phyloP scores from a whole-genome alignment of 2,113 vertebrate genomes.

The Gavia stellata region DNA sequence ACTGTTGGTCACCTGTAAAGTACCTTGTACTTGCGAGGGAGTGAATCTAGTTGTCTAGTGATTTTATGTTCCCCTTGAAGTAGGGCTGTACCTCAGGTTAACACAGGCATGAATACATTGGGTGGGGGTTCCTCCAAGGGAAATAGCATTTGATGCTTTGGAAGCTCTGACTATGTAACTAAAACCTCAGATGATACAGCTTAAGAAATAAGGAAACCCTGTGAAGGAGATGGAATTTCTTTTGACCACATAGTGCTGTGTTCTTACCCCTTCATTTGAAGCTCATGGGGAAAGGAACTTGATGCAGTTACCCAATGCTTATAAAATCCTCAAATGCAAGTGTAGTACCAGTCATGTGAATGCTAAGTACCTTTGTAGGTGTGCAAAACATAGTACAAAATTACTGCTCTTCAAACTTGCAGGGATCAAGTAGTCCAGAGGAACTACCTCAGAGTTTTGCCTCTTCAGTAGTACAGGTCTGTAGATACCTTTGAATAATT shows the following conservation, averaged over 20 bases:
- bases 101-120: not conserved
- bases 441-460: not conserved
- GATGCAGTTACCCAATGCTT: not conserved
- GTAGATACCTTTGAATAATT: not conserved
- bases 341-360: not conserved
- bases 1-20: not conserved
- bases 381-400: not conserved
- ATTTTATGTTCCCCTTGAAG: not conserved
- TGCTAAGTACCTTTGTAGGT: not conserved
- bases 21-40: not conserved
- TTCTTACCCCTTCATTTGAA: slow-evolving; percentile 1
- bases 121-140: not conserved
- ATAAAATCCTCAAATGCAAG: not conserved
- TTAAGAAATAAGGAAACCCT: not conserved
- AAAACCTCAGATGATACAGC: not conserved
- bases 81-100: not conserved
- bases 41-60: not conserved
- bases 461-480: not conserved
- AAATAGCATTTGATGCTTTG: not conserved
- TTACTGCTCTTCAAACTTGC: not conserved
- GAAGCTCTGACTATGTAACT: not conserved
- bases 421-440: not conserved
- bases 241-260: not conserved
- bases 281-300: not conserved
- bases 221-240: not conserved